Percentiles rank a stretch among this genome's conserved stretches.
phyloP scores from a whole-genome alignment of 1,140 invertebrate species.

The Epicauta chinensis region DNA sequence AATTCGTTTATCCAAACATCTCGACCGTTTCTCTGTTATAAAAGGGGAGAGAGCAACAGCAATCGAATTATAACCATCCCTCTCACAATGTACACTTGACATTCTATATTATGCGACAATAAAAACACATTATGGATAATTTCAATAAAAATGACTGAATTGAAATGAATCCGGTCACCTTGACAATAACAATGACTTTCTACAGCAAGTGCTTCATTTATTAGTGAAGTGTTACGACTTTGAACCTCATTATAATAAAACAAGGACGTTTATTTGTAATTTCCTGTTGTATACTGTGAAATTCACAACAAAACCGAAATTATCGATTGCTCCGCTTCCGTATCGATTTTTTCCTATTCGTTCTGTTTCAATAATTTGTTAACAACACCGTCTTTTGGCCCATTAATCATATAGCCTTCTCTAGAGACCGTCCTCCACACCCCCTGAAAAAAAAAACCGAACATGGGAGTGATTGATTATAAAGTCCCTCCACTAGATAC shows the following conservation, averaged over 20 bases:
- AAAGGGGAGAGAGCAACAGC: constrained; percentile 9
- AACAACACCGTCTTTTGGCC: constrained; percentile 10
- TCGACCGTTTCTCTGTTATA: constrained; percentile 17
- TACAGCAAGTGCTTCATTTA: neutral
- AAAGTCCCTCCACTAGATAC: constrained; percentile 15
- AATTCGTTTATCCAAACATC: constrained; percentile 32
- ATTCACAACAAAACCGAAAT: too few species aligned
- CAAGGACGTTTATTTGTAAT: too few species aligned
- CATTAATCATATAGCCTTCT: constrained; percentile 24
- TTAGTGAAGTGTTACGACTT: constrained; percentile 3
- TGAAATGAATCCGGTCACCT: neutral
- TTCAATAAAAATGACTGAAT: too few species aligned
- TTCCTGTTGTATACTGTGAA: too few species aligned
- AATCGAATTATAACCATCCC: constrained; percentile 18
- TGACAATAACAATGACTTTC: constrained; percentile 14
- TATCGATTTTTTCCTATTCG: neutral
- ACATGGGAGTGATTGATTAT: constrained; percentile 21
- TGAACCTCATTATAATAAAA: neutral
- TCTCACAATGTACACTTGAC: constrained; percentile 4
- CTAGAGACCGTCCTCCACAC: constrained; percentile 4
- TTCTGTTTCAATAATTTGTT: neutral
- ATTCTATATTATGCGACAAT: constrained; percentile 19
- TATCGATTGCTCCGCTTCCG: too few species aligned
- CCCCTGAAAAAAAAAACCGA: neutral
- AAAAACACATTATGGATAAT: constrained; percentile 14